Conservation (phyloP, 2,113 vertebrate genomes). For the Garra rufa region DNA sequence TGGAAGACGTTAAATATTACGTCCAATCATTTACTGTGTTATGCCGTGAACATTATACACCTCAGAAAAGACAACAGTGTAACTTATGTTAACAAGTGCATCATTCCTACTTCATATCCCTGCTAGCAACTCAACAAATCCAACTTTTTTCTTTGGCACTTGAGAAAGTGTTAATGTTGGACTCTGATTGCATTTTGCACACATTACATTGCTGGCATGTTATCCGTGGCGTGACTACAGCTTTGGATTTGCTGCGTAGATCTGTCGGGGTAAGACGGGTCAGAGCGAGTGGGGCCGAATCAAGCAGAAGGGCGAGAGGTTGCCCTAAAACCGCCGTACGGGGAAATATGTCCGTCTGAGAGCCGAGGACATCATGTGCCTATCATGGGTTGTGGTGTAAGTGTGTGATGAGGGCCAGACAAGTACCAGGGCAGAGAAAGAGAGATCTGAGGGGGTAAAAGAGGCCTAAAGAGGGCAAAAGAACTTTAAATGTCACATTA, state of each 20-base stretch:
- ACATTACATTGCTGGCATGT: not conserved
- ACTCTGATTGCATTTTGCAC: not conserved
- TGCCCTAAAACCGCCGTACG: not conserved
- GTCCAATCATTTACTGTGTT: too few relatives aligned
- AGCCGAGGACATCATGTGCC: slow-evolving; percentile 66
- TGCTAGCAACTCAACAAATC: not conserved
- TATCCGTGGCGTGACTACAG: not conserved
- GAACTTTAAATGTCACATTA: too few relatives aligned
- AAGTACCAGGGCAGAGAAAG: not conserved
- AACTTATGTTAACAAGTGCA: too few relatives aligned
- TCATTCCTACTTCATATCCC: not conserved
- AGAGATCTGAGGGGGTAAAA: not conserved
- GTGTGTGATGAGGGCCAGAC: slow-evolving; percentile 20
- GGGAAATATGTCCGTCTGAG: not conserved
- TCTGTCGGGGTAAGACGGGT: not conserved
- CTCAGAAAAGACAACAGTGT: too few relatives aligned
- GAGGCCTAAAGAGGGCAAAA: too few relatives aligned
- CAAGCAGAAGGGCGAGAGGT: not conserved
- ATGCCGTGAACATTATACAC: too few relatives aligned
- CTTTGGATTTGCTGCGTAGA: not conserved
- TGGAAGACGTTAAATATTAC: too few relatives aligned
- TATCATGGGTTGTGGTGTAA: slow-evolving; percentile 70
- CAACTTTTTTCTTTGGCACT: not conserved
- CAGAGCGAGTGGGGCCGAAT: not conserved
- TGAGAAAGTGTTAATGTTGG: not conserved